Evolutionary conservation across 2,888 invertebrate genomes (phyloP), one percentile per base, ranked within the genome.

Genomic region (Gryllus longicercus): DNA sequence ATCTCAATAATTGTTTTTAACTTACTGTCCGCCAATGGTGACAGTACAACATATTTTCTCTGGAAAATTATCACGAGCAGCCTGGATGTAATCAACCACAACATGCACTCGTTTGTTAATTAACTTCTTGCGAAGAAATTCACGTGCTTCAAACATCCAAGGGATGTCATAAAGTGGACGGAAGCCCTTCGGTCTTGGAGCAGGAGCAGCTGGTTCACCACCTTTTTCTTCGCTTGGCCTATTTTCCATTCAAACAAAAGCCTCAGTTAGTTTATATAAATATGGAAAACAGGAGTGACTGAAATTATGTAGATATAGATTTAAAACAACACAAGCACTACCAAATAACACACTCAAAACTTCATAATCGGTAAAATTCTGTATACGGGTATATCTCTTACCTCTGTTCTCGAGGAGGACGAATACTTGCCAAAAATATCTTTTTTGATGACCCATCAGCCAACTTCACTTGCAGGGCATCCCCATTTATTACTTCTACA

Each of bases 121-220:
- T 18, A 99, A 89, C 86, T 97, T 97, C 86, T 98, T 98, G 76
- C 99, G 91, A 74, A 99, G 89, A 86, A 95, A 99, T 88, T 99
- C 99, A 79, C 99, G 92, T 0, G 98, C 98, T 87, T 99, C 99
- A 86, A 95, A 98, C 96, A 99, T 96, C 92, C 95, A 97, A 2
- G 99, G 99, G 85, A 99, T 95, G 86, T 99, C 99, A 86, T 99
- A 99, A 0, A 99, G 90, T 0, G 98, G 97, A 84, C 96, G 93
- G 86, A 92, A 95, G 82, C 92, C 93, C 87, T 94, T 94, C 4
- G 92, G 90, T 82, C 93, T 90, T 18, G 91, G 91, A 0, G 91
- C 88, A 8, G 83, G 82, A 16, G 83, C 81, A 38, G 82, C 51
- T 23, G 83, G 80, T 25, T 84, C 84, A 80, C 82, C 84, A 12